Conservation (phyloP, 1,140 invertebrate genomes). For the Diprion similis region DNA sequence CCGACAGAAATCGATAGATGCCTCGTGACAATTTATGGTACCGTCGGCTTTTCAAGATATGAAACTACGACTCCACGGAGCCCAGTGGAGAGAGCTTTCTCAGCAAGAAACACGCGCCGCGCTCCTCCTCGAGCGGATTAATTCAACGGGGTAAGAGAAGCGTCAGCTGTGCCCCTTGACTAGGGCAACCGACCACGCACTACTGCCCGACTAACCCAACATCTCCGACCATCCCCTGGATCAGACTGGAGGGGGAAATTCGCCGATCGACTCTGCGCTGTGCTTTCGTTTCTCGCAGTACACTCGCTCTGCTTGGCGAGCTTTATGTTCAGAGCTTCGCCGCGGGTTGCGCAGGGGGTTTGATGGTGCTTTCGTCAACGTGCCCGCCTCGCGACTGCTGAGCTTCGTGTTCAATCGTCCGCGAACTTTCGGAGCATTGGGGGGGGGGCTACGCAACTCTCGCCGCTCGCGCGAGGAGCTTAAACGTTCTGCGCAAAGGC, state of each 20-base stretch:
- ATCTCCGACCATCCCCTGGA: not conserved
- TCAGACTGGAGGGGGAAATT: not conserved
- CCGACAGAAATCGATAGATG: too few species aligned
- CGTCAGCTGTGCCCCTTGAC: too few species aligned
- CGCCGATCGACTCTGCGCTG: conserved; percentile 1
- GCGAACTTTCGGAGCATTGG: not conserved
- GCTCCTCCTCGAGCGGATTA: too few species aligned
- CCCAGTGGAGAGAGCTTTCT: too few species aligned
- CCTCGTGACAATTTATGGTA: too few species aligned
- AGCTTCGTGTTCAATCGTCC: not conserved
- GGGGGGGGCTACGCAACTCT: too few species aligned
- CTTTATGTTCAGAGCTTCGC: not conserved
- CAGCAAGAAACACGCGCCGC: too few species aligned
- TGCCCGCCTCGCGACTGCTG: not conserved
- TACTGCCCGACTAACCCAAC: conserved; percentile 6
- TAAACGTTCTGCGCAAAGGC: too few species aligned
- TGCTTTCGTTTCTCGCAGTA: conserved; percentile 1
- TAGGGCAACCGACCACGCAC: not conserved
- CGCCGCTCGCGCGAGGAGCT: too few species aligned
- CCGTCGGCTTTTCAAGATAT: too few species aligned
- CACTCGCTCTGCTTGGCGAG: not conserved
- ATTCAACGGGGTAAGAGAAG: too few species aligned
- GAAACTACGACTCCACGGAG: too few species aligned
- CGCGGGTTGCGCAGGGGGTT: not conserved
- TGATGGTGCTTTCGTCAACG: not conserved